phyloP scores from a whole-genome alignment of 2,113 vertebrate genomes.

The Pseudopodoces humilis region DNA sequence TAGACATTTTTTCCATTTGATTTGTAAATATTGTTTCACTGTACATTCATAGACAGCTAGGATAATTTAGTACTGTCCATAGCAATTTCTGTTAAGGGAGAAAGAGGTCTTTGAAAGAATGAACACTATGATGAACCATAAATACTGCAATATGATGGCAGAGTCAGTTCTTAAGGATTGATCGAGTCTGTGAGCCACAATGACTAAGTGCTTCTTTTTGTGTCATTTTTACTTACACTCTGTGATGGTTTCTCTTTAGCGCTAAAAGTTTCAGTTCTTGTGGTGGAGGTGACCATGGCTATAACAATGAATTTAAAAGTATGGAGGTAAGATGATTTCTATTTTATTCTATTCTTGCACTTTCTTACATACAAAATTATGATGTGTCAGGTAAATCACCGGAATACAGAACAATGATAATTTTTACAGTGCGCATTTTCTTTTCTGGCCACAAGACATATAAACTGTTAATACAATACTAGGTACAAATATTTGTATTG shows the following conservation, averaged over 20 bases:
- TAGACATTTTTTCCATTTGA: neutral
- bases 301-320: constrained; percentile 89
- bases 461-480: neutral
- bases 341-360: neutral
- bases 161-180: neutral
- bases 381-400: neutral
- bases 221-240: neutral
- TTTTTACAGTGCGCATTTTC: neutral
- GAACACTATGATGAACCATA: neutral
- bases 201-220: neutral
- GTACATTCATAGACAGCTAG: neutral
- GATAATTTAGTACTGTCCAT: neutral
- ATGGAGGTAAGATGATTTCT: constrained; percentile 86
- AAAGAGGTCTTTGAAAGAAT: neutral
- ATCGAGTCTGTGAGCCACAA: neutral
- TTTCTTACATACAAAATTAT: neutral
- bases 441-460: neutral
- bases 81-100: neutral
- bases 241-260: constrained; percentile 66
- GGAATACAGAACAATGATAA: neutral
- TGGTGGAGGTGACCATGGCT: constrained; percentile 89
- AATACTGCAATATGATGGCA: neutral
- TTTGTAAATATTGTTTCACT: neutral
- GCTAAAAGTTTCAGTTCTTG: constrained; percentile 65
- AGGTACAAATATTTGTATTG: neutral